Base-by-base conservation (phyloP, 2,888 invertebrate genomes). In the Harpagoxenus sublaevis region DNA sequence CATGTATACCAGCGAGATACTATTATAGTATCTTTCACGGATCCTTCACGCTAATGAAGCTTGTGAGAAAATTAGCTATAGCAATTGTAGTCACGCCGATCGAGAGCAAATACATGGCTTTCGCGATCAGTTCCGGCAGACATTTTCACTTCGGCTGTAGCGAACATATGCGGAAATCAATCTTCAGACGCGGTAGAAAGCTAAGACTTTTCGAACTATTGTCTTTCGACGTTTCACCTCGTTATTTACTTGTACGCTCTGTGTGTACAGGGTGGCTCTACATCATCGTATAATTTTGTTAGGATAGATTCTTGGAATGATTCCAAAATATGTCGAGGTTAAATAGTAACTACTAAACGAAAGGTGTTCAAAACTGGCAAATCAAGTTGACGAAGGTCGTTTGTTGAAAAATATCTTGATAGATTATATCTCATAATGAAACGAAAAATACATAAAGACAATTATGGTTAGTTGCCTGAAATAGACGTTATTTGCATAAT, bases 121-220 rank as follows among this genome's bases (percentile, higher is more conserved):
- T 51, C 42, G 35, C 18, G 35, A 75, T 75, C 51, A 51, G 45
- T 75, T 63, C 51, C 60, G 75, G 35, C 15, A 75, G 48, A 39
- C 48, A 51, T 77, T 62, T 51, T 63, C 55, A 48, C 62, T 45
- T 55, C 15, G 48, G 18, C 10, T n/a, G 62, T 5, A 15, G 45
- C 39, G 39, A 45, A 74, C 42, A 45, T 57, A n/a, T 23, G 23
- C 9, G 55, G n/a, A 39, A 28, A 57, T 70, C 31, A 42, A 18
- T 68, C 23, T 68, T 53, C 42, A 39, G 78, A 57, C 39, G 62
- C 55, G 62, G 23, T 85, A 87, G 84, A 88, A 88, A 88, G 82
- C 68, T 57, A 28, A 6, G 60, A 84, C 87, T 74, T 87, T 85
- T 83, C 74, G 77, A 86, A 73, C 39, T 28, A 60, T 74, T 74